Base-by-base conservation (phyloP, 1,140 invertebrate genomes). In the Aphis craccivora region DNA sequence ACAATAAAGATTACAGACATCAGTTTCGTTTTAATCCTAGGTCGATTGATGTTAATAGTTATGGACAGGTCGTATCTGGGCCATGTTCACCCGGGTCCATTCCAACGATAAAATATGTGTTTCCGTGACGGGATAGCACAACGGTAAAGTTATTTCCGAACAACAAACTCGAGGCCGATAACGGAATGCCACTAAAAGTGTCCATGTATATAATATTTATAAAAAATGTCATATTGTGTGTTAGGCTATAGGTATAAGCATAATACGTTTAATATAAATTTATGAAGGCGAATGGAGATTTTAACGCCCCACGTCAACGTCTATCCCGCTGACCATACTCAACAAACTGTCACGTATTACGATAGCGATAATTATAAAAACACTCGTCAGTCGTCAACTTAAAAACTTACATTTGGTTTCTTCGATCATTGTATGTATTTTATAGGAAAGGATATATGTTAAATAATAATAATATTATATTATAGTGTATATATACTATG, bases 101-200 rank as follows among this genome's bases (percentile, higher is more conserved):
- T 30, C 23, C 25, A 40, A 4, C 51, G 22, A 55, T 89, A 40
- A 20, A 22, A 37, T 4, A 23, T 40, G 23, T 20, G 51, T 55
- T 89, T 40, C 51, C 88, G 87, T 89, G 48, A 88, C n/a, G 8
- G 9, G 51, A 84, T 30, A 45, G n/a, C 23, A 43, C 37, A 55
- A 89, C 88, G 88, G 88, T 89, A 35, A 53, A 89, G 51, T 89
- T 40, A 55, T 89, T 89, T 55, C 9, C 51, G n/a, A 48, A 35
- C 45, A 11, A 45, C 23, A 45, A 86, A 86, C 11, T 8, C 48
- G 35, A 89, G 87, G 48, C 18, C 86, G 20, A 20, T 20, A 20
- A 51, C 45, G 18, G 20, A 37, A 40, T 55, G 9, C 23, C 51
- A 45, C 40, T 45, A 86, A 86, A 83, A 83, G 14, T n/a, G 60